phyloP scores from a whole-genome alignment of 2,797 vertebrate genomes.

The Buphagus erythrorhynchus region DNA sequence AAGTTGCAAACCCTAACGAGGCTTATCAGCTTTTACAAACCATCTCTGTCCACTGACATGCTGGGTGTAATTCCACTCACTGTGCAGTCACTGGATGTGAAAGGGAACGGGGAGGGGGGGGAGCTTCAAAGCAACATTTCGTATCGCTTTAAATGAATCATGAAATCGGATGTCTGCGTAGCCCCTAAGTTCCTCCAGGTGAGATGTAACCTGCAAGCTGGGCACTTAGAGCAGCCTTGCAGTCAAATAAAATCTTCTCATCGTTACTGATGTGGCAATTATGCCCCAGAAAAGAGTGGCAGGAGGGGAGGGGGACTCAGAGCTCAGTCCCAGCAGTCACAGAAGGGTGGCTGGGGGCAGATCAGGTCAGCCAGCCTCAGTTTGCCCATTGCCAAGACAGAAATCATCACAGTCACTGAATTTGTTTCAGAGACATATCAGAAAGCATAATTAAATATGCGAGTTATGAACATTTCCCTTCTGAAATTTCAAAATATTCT shows the following conservation, averaged over 20 bases:
- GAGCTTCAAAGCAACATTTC: background rate
- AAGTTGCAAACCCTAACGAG: conserved; percentile 52
- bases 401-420: background rate
- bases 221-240: conserved; percentile 13
- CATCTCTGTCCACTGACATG: background rate
- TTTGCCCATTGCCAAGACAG: background rate
- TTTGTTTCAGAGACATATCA: background rate
- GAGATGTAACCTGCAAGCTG: conserved; percentile 31
- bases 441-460: background rate
- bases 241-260: conserved; percentile 34
- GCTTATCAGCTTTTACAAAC: conserved; percentile 56
- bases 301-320: background rate
- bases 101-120: background rate
- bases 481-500: background rate
- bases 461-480: background rate
- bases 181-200: conserved; percentile 44
- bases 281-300: background rate
- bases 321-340: background rate
- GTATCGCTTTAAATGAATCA: conserved; percentile 2
- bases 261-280: conserved; percentile 16
- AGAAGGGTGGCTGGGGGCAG: background rate
- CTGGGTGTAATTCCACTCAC: conserved; percentile 3
- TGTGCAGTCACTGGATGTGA: background rate
- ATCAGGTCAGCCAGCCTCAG: background rate
- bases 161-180: conserved; percentile 14